Percentiles rank a stretch among this genome's conserved stretches.
These are phyloP conservation scores for Dicentrarchus labrax DNA, from an alignment of 2,113 vertebrate genomes.

Conservation along the genomic window DNA sequence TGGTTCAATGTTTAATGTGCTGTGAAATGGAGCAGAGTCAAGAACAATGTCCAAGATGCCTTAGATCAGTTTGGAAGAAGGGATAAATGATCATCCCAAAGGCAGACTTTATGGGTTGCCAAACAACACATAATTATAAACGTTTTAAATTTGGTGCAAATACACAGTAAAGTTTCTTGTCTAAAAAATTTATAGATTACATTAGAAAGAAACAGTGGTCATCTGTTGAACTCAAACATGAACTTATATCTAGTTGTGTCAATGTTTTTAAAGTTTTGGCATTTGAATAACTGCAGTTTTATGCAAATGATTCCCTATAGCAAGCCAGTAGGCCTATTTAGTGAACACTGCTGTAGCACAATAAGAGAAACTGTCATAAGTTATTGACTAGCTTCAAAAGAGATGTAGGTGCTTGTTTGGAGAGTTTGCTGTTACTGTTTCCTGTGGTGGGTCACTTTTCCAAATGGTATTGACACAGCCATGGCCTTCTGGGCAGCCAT, in stretches of 20 bases:
- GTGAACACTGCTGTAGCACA: neutral
- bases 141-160: neutral
- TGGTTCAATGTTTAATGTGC: constrained; percentile 31
- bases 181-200: neutral
- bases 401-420: neutral
- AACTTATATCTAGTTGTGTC: neutral
- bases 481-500: neutral
- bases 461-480: neutral
- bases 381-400: neutral
- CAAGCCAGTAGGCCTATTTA: neutral
- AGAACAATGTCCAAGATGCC: constrained; percentile 3
- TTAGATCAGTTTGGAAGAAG: neutral
- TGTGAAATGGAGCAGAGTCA: constrained; percentile 20
- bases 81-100: neutral
- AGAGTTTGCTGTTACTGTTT: neutral
- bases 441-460: neutral
- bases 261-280: neutral
- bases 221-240: neutral
- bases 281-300: neutral
- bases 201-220: neutral
- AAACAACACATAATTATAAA: neutral
- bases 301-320: neutral
- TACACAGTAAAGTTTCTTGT: neutral
- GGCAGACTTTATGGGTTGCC: neutral
- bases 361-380: neutral